Conservation (phyloP, 2,888 invertebrate genomes). For the Melieria omissa region DNA sequence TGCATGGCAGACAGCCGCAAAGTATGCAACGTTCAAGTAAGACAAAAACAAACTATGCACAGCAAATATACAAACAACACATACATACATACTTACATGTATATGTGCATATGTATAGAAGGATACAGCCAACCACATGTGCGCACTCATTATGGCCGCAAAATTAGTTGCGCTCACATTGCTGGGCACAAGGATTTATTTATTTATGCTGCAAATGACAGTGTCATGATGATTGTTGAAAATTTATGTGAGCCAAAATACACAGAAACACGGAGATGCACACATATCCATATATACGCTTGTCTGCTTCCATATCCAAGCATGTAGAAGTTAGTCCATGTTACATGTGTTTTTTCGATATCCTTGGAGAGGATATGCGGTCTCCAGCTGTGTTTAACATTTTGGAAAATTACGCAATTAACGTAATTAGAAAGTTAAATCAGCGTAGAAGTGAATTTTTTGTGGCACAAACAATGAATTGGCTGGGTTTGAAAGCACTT, state of each 20-base stretch:
- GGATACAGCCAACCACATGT: not conserved
- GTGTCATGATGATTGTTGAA: conserved; percentile 50
- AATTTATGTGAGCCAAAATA: conserved; percentile 51
- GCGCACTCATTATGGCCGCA: not conserved
- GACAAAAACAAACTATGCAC: no score
- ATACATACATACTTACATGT: not conserved
- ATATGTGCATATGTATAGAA: not conserved
- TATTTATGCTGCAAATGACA: conserved; percentile 57
- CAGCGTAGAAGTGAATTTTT: no score
- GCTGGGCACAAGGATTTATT: conserved; percentile 44
- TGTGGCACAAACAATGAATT: not conserved
- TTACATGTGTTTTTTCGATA: no score
- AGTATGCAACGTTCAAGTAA: no score
- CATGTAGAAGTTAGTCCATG: not conserved
- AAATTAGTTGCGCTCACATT: not conserved
- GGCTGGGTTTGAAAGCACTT: not conserved
- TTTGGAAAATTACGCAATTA: conserved; percentile 53
- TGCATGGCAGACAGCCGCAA: no score
- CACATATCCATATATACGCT: not conserved
- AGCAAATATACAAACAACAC: conserved; percentile 1
- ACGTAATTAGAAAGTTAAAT: conserved; percentile 47
- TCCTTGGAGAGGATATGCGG: conserved; percentile 23
- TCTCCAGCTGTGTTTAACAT: conserved; percentile 8
- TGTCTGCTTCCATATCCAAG: not conserved
- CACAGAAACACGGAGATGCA: not conserved